Evolutionary conservation across 1,140 invertebrate genomes (phyloP).

Genomic region (Drosophila leontia): DNA sequence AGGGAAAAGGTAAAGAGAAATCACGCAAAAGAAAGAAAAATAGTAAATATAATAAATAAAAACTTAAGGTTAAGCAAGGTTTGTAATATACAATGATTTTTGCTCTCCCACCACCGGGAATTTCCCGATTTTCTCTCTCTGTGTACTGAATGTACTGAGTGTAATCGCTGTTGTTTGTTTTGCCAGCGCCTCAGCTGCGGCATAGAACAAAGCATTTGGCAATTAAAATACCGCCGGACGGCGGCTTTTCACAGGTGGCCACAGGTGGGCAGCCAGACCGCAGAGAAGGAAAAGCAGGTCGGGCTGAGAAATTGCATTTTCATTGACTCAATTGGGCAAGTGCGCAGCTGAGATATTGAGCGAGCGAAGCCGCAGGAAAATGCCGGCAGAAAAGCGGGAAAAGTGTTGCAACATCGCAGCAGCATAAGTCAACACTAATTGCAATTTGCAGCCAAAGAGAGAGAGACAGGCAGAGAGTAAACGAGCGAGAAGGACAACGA

Average conservation of each 20-base stretch:
- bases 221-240: conserved; percentile 66
- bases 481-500: conserved; percentile 2
- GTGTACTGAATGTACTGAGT: not conserved
- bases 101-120: too few species aligned
- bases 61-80: not conserved
- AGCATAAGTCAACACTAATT: conserved; percentile 83
- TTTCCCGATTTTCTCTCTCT: not conserved
- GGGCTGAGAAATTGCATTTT: conserved; percentile 43
- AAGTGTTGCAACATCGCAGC: conserved; percentile 46
- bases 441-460: conserved; percentile 69
- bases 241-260: conserved; percentile 35
- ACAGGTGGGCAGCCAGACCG: conserved; percentile 19
- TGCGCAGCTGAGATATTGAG: conserved; percentile 18
- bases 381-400: conserved; percentile 9
- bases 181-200: conserved; percentile 33
- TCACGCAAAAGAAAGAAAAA: too few species aligned
- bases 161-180: conserved; percentile 53
- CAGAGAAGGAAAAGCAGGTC: conserved; percentile 3
- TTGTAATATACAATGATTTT: not conserved
- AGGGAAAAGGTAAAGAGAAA: not conserved
- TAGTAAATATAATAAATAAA: not conserved
- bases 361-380: conserved; percentile 43
- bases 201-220: conserved; percentile 62
- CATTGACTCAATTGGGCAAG: conserved; percentile 34
- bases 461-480: not conserved